Base-by-base conservation (phyloP, 2,797 vertebrate genomes). In the Anguilla pacifica region DNA sequence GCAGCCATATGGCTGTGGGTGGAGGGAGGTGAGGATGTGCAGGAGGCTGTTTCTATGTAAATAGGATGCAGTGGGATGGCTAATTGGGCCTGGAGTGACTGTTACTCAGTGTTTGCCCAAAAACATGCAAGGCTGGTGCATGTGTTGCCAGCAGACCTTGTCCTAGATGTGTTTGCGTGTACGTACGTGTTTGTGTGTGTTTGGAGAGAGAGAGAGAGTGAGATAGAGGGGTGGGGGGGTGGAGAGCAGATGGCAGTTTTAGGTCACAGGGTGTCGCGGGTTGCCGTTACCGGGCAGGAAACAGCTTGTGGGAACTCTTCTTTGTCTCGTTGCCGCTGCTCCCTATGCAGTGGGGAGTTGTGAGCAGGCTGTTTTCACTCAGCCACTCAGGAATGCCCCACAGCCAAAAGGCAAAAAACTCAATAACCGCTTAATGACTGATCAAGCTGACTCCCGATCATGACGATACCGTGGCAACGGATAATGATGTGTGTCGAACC, bases 161-260 rank as follows among this genome's bases (percentile, higher is more conserved):
- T 74, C 64, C 10, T 64, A 77, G 17, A n/a, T 79, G 46, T 22
- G 51, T 57, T 61, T 43, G 77, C 17, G 22, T 64, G 86, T 55
- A 7, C 49, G 43, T 39, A 53, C 9, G 35, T 61, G 46, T 0
- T 49, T 70, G 46, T 53, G 51, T 88, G 88, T 89, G 25, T 2
- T 77, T 88, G 53, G 39, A 53, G 2, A 0, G 0, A 9, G 92
- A 89, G 86, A 94, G 94, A 87, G 90, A 92, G 94, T 72, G 55
- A 87, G 61, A 57, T 9, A 51, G 46, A 53, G 39, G 39, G 59
- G 0, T 19, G 35, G 22, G 59, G 0, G 39, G 35, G 22, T 25
- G 84, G 17, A 39, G 51, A 64, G 86, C 95, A 96, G 96, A 94
- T 96, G 95, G 91, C 88, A 0, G 57, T 89, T 90, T 67, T 93